Percentiles rank a stretch among this genome's conserved stretches.
These are phyloP conservation scores for Melanotaenia pygmaea DNA, from an alignment of 2,797 vertebrate genomes.

Conservation along the genomic window DNA sequence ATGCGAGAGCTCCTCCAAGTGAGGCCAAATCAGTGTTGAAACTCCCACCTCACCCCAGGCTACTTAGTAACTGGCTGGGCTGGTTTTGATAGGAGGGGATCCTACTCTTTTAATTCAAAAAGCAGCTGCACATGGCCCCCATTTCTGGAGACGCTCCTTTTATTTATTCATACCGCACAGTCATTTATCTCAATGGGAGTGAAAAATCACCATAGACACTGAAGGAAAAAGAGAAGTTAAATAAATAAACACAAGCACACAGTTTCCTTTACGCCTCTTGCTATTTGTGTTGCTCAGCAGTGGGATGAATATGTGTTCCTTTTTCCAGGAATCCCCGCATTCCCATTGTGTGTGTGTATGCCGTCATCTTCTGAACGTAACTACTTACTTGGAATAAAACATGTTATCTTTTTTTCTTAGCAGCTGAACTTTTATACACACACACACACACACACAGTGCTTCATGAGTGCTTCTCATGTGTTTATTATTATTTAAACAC, in stretches of 20 bases:
- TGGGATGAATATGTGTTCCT: constrained; percentile 2
- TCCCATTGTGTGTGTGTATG: neutral
- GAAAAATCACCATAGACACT: constrained; percentile 16
- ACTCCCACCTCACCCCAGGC: constrained; percentile 17
- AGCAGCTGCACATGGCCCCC: neutral
- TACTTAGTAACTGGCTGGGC: constrained; percentile 30
- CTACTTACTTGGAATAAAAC: neutral
- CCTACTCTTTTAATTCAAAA: neutral
- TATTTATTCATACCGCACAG: neutral
- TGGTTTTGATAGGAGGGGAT: constrained; percentile 22
- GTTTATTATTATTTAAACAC: neutral
- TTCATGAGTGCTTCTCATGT: neutral
- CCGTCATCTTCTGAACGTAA: neutral
- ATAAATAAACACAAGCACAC: neutral
- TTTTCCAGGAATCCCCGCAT: constrained; percentile 15
- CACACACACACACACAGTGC: too few species aligned
- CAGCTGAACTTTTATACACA: neutral
- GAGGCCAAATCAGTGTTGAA: constrained; percentile 33
- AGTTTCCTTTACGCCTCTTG: constrained; percentile 21
- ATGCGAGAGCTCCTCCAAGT: constrained; percentile 7
- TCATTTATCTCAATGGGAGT: constrained; percentile 21
- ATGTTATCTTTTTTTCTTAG: neutral
- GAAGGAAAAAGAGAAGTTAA: neutral
- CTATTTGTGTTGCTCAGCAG: constrained; percentile 6
- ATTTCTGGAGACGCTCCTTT: constrained; percentile 11